Evolutionary conservation across 2,888 invertebrate species (phyloP).

Genomic region (Chelonus formosanus): DNA sequence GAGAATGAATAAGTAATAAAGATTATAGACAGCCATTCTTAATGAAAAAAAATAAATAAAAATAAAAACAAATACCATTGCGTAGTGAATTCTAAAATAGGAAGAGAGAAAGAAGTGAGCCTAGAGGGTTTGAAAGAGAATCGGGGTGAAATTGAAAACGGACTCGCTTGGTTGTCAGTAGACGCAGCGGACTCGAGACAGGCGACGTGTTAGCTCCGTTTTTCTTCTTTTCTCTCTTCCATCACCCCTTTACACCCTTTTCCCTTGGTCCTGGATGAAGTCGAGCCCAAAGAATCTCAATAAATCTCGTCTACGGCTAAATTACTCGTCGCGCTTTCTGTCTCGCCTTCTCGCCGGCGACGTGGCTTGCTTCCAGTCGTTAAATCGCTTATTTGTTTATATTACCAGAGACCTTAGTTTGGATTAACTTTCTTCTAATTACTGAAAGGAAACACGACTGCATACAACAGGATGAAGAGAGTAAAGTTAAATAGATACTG

Average conservation of each 20-base stretch:
- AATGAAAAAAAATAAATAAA: neutral
- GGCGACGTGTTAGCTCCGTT: neutral
- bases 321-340: constrained; percentile 47
- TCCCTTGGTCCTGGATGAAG: constrained; percentile 32
- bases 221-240: constrained; percentile 7
- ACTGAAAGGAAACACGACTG: constrained; percentile 11
- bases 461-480: constrained; percentile 24
- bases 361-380: constrained; percentile 34
- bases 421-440: neutral
- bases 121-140: neutral
- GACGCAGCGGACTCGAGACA: neutral
- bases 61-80: too few relatives aligned
- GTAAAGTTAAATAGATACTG: constrained; percentile 31
- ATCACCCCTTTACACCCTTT: constrained; percentile 16
- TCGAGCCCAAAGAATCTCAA: constrained; percentile 48
- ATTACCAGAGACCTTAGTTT: constrained; percentile 17
- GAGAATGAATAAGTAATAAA: too few relatives aligned
- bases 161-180: constrained; percentile 23
- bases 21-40: too few relatives aligned
- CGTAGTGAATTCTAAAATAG: too few relatives aligned
- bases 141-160: constrained; percentile 30
- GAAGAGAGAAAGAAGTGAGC: neutral
- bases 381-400: constrained; percentile 45
- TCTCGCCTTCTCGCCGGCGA: constrained; percentile 25
- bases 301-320: constrained; percentile 54